Evolutionary conservation across 2,797 vertebrate genomes (phyloP), one percentile per base, ranked within the genome.

Genomic region (Gobionotothen gibberifrons): DNA sequence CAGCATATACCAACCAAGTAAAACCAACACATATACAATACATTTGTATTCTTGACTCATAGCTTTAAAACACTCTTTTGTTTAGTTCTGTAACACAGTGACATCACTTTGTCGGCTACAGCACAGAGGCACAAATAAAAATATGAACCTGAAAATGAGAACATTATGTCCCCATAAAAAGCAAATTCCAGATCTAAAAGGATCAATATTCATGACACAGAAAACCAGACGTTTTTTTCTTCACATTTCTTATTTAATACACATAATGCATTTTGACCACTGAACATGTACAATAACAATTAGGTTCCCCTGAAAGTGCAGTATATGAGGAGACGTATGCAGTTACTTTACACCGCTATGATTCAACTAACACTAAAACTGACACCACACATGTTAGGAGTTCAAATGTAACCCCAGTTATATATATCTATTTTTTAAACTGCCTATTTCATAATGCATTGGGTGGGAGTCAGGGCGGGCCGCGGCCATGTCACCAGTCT

Each of bases 401-500:
- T 54, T 66, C 1, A 57, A 3, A n/a, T 60, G 7, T 7, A 71
- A 16, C 17, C 17, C 14, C 5, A 3, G 17, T 14, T 22, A 16
- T 26, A 6, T 70, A 29, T 29, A 14, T 73, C 15, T 9, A 13
- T 58, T 57, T 71, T 65, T 48, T 51, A 56, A 48, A 47, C 21
- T 13, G 1, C n/a, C 42, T 46, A 14, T 72, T 68, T 71, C 4
- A 70, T 61, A 21, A 22, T 39, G 57, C 10, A 39, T n/a, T 29
- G 59, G 63, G 36, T 36, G 56, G 22, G 73, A 48, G 42, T 43
- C 60, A 8, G 22, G n/a, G 16, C 13, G n/a, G 43, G 40, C 19
- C 26, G 7, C 3, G 19, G 59, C 55, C 43, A 14, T 78, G 81
- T 85, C 74, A 74, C 40, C 55, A 2, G 47, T 64, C 66, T 7